These are phyloP conservation scores for Schizopygopsis malacanthus DNA, from an alignment of 2,797 vertebrate genomes.

Conservation along the genomic window DNA sequence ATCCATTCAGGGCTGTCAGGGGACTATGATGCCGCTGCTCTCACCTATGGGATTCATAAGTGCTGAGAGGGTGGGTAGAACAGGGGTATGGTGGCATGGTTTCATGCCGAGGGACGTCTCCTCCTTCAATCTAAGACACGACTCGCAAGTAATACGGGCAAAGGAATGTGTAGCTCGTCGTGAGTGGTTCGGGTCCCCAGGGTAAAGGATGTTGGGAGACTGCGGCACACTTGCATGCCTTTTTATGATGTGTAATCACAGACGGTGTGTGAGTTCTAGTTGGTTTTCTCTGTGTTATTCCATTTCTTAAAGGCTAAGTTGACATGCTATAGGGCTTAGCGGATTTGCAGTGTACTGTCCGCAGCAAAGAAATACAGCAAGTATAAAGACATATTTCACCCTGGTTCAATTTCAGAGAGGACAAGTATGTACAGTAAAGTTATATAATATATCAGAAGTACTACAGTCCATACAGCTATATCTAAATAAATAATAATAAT, in stretches of 20 bases:
- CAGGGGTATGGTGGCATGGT: not conserved
- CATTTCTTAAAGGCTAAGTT: conserved; percentile 32
- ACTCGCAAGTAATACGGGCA: not conserved
- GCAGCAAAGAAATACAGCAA: not conserved
- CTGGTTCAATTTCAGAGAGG: conserved; percentile 12
- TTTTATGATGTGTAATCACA: conserved; percentile 38
- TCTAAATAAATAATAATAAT: not conserved
- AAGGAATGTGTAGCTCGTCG: not conserved
- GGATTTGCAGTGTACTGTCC: conserved; percentile 17
- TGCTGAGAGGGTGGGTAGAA: conserved; percentile 39
- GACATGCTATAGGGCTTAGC: conserved; percentile 2
- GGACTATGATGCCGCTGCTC: conserved; percentile 2
- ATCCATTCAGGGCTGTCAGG: conserved; percentile 40
- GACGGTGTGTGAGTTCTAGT: not conserved
- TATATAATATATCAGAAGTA: not conserved
- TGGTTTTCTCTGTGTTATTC: conserved; percentile 16
- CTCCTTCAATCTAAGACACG: not conserved
- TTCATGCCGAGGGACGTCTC: not conserved
- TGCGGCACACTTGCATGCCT: conserved; percentile 10
- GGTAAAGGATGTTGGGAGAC: conserved; percentile 28
- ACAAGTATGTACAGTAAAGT: not conserved
- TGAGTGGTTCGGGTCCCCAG: not conserved
- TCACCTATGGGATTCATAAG: conserved; percentile 43
- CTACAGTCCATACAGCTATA: not conserved
- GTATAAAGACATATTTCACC: not conserved